Evolutionary conservation across 2,888 invertebrate species (phyloP).

Genomic region (Drosophila helvetica): DNA sequence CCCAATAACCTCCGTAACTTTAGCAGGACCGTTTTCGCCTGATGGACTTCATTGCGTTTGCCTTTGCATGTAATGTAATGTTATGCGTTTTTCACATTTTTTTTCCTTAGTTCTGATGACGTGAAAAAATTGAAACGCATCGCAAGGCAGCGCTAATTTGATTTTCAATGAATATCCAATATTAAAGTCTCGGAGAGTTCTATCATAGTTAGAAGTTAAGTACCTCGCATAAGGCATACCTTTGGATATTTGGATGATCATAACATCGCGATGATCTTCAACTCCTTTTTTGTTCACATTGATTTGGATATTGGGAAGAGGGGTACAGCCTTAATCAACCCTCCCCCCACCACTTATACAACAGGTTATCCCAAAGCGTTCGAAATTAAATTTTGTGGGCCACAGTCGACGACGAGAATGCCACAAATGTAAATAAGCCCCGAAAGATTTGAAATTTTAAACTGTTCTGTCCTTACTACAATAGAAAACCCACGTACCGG

Average conservation of each 20-base stretch:
- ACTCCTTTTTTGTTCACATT: too few relatives aligned
- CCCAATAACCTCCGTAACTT: not conserved
- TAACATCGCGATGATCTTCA: too few relatives aligned
- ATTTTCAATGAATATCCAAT: conserved; percentile 26
- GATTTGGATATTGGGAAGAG: too few relatives aligned
- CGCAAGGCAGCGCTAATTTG: conserved; percentile 25
- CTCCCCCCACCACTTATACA: too few relatives aligned
- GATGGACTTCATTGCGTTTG: conserved; percentile 47
- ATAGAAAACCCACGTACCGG: not conserved
- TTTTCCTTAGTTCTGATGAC: conserved; percentile 23
- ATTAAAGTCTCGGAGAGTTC: conserved; percentile 3
- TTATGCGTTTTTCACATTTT: conserved; percentile 22
- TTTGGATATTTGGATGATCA: too few relatives aligned
- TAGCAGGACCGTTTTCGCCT: not conserved
- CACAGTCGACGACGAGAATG: not conserved
- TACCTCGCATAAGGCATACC: too few relatives aligned
- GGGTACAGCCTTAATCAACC: too few relatives aligned
- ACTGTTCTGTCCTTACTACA: not conserved
- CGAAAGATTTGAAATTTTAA: conserved; percentile 7
- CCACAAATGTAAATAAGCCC: conserved; percentile 4
- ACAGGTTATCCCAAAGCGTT: not conserved
- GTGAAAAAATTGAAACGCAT: conserved; percentile 29
- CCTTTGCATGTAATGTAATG: conserved; percentile 29
- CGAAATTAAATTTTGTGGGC: not conserved
- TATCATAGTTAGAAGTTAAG: too few relatives aligned